Evolutionary conservation across 2,113 vertebrate genomes (phyloP), one percentile per base, ranked within the genome.

Genomic region (Pluvianellus socialis): DNA sequence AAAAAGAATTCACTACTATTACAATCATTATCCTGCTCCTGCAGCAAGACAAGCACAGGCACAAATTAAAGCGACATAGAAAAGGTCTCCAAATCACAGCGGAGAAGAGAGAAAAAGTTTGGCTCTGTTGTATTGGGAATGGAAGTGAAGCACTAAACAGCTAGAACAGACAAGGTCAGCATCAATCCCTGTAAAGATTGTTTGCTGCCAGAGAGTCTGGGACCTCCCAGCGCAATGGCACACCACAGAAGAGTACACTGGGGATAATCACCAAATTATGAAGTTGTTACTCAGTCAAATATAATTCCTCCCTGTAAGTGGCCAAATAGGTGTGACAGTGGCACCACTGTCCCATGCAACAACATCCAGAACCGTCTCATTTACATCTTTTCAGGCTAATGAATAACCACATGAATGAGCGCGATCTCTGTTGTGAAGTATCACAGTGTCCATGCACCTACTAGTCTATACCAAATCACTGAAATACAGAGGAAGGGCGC

Each of bases 221-320:
- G 55, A 74, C 32, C 27, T 74, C 56, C 6, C 45, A 17, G 6
- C 12, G 27, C 56, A 56, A 87, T 3, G 14, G 20, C 58, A 80
- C 28, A 73, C 18, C 67, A 53, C 47, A 61, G 44, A 49, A 89
- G 35, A 74, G 14, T 11, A 67, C 33, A 27, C 22, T 14, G 38
- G 13, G 30, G 40, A 63, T 62, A 88, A 55, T 26, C 33, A 79
- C 8, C 27, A 23, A 44, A 53, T 75, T 32, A 47, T 14, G 17
- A 80, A 76, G 28, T 4, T 80, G n/a, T 32, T 86, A 56, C 17
- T 4, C 5, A 79, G 21, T 35, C 0, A 0, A 28, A 67, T 12
- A 47, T 4, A 84, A 53, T 45, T 70, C 15, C 33, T 45, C 7
- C 22, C 50, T 35, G 23, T n/a, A 79, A 59, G 14, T 13, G 14